Evolutionary conservation across 2,797 vertebrate species (phyloP).

Genomic region (Catamblyrhynchus diadema): DNA sequence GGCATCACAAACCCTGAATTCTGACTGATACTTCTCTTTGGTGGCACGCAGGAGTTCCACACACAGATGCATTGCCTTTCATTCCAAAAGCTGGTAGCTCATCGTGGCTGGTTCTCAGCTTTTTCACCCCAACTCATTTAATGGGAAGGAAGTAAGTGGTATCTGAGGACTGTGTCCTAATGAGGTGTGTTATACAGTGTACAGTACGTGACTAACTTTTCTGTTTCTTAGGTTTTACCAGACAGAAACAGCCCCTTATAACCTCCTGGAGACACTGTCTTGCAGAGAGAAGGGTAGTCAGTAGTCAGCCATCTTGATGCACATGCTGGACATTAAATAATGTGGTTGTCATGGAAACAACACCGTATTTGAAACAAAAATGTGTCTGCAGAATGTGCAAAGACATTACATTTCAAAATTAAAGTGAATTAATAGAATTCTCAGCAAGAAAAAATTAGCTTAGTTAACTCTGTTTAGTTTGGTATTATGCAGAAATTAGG

Average conservation of each 20-base stretch:
- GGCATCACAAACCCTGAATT: neutral
- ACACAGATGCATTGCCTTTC: neutral
- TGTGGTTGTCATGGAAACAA: neutral
- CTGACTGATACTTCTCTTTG: neutral
- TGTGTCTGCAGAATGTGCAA: neutral
- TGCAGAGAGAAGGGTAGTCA: neutral
- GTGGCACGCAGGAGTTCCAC: neutral
- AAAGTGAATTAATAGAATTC: neutral
- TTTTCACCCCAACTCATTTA: neutral
- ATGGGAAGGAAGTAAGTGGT: neutral
- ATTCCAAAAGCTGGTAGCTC: neutral
- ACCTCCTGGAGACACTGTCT: neutral
- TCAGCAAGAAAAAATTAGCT: neutral
- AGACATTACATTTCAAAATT: neutral
- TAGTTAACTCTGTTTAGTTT: neutral
- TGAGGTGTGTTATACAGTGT: neutral
- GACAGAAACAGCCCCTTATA: neutral
- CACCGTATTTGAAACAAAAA: neutral
- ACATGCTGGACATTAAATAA: neutral
- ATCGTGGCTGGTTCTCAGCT: neutral
- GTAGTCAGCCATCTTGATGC: neutral
- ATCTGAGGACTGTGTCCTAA: rapidly evolving
- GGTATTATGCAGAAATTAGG: neutral
- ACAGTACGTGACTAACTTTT: neutral
- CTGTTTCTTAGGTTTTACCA: neutral